phyloP scores from a whole-genome alignment of 2,888 invertebrate species.

The Elmis aenea region DNA sequence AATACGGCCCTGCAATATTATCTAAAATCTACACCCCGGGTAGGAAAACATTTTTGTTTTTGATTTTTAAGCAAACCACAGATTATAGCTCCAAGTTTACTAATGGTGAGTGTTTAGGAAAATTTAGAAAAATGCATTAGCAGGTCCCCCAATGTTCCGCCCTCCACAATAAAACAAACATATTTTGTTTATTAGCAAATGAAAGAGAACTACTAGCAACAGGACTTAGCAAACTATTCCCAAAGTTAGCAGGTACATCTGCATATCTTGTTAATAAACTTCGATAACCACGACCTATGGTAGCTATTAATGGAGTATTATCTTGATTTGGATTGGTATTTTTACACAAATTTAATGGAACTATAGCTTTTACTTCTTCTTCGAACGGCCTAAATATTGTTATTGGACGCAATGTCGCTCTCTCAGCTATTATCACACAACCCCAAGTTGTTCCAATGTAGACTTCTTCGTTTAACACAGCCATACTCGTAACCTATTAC shows the following conservation, averaged over 20 bases:
- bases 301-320: conserved; percentile 58
- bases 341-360: conserved; percentile 50
- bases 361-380: conserved; percentile 66
- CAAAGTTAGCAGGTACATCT: conserved; percentile 47
- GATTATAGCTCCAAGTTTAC: no score
- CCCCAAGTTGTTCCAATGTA: conserved; percentile 96
- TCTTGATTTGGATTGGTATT: conserved; percentile 45
- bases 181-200: conserved; percentile 41
- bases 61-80: no score
- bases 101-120: no score
- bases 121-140: no score
- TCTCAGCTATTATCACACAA: conserved; percentile 85
- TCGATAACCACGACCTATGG: conserved; percentile 80
- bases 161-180: conserved; percentile 68
- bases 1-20: no score
- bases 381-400: conserved; percentile 91
- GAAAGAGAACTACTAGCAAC: conserved; percentile 26
- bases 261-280: conserved; percentile 65
- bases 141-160: conserved; percentile 67
- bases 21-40: no score
- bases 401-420: conserved; percentile 72
- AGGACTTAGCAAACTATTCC: conserved; percentile 42
- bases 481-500: conserved; percentile 64
- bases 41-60: no score
- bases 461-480: conserved; percentile 62